These are phyloP conservation scores for Pseudomugil gertrudae DNA, from an alignment of 2,797 vertebrate genomes.

Conservation along the genomic window DNA sequence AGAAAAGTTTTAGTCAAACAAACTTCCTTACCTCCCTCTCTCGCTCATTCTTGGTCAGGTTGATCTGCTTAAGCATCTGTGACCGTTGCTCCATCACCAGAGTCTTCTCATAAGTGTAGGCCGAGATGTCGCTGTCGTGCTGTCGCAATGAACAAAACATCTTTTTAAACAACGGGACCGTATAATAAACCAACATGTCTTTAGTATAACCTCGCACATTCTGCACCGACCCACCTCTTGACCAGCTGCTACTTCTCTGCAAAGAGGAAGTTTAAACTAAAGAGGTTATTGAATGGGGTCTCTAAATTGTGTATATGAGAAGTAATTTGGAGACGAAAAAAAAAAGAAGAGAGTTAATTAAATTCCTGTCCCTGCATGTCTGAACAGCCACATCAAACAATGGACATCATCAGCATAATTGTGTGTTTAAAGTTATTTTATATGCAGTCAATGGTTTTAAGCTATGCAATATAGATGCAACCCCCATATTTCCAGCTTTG, in stretches of 20 bases:
- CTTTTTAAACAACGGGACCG: not conserved
- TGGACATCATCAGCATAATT: slow-evolving; percentile 1
- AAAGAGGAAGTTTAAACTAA: not conserved
- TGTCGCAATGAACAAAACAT: slow-evolving; percentile 47
- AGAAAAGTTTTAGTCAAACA: slow-evolving; percentile 21
- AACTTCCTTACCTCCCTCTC: slow-evolving; percentile 89
- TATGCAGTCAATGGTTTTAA: not conserved
- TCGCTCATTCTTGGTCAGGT: slow-evolving; percentile 94
- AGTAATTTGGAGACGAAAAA: slow-evolving; percentile 4
- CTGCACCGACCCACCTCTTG: not conserved
- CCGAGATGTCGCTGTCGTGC: slow-evolving; percentile 97
- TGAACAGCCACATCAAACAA: not conserved
- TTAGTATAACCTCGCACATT: not conserved
- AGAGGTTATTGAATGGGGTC: not conserved
- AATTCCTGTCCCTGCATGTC: slow-evolving; percentile 7
- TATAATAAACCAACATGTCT: not conserved
- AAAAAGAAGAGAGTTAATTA: slow-evolving; percentile 4
- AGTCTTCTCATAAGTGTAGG: slow-evolving; percentile 98
- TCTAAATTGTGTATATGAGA: slow-evolving; percentile 4
- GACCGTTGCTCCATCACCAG: slow-evolving; percentile 98
- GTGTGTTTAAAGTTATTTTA: not conserved
- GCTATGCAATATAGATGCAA: not conserved
- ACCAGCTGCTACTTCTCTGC: not conserved
- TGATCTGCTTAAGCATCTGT: slow-evolving; percentile 98
- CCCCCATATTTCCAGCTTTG: not conserved